These are phyloP conservation scores for Numida meleagris DNA, from an alignment of 2,113 vertebrate species.

Conservation along the genomic window DNA sequence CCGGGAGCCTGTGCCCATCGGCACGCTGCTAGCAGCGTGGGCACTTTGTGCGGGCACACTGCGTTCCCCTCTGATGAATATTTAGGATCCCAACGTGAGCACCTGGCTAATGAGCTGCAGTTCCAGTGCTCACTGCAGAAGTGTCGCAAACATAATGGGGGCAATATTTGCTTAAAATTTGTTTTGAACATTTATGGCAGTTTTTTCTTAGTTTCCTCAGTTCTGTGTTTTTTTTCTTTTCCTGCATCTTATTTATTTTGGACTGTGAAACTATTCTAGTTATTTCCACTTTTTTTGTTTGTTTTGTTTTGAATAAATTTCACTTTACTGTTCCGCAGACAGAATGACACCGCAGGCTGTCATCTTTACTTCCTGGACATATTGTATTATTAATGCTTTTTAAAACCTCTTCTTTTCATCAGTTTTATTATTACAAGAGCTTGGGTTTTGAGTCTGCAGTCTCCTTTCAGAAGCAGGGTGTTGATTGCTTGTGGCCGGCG, in stretches of 20 bases:
- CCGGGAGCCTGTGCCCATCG: not conserved
- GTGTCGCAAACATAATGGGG: conserved; percentile 14
- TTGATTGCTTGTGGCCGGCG: not conserved
- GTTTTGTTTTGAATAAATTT: not conserved
- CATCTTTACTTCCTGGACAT: not conserved
- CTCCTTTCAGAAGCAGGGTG: not conserved
- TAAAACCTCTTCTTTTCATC: not conserved
- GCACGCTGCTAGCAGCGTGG: not conserved
- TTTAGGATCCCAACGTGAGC: not conserved
- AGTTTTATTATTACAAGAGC: not conserved
- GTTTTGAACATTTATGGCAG: conserved; percentile 6
- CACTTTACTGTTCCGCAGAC: not conserved
- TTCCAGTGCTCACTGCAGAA: not conserved
- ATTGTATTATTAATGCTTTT: not conserved
- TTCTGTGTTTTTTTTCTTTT: not conserved
- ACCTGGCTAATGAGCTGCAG: conserved; percentile 25
- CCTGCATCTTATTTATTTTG: conserved; percentile 10
- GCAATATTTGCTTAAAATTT: conserved; percentile 44
- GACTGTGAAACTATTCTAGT: not conserved
- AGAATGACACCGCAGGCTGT: not conserved
- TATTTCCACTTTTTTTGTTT: not conserved
- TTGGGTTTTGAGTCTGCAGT: not conserved
- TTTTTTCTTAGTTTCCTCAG: not conserved
- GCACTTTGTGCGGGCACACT: not conserved
- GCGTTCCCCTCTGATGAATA: not conserved